Evolutionary conservation across 1,140 invertebrate species (phyloP), one percentile per base, ranked within the genome.

Genomic region (Hydropsyche tenuis): DNA sequence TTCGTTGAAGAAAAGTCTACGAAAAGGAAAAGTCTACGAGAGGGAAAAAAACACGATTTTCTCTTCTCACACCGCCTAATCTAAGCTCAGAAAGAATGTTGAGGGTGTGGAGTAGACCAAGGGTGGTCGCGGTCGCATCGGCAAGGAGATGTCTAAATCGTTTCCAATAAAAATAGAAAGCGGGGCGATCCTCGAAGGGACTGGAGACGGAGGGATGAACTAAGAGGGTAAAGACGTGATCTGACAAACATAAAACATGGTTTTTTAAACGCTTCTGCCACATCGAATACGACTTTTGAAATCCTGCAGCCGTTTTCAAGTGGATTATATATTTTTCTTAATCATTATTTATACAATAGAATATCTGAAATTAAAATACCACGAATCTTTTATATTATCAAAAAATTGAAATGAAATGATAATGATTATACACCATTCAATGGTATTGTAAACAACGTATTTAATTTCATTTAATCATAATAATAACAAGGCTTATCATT

Each of bases 91-190:
- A 45, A 37, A 16, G 60, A 45, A 25, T 62, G 64, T 18, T 37
- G 48, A 68, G 9, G 64, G 22, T 25, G 37, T 16, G 51, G 56
- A 23, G 51, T 37, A 30, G 20, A 60, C 23, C 16, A 20, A 42
- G 42, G 30, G 30, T 37, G 30, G 30, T 37, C 30, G 30, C 23
- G n/a, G 53, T 43, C 14, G 60, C 18, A 72, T 63, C 69, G 60
- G 60, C 27, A 42, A 62, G 45, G 18, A 77, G 73, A 77, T 73
- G 76, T 77, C 76, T 77, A 77, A 77, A 77, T 77, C 76, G 76
- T 77, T 77, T 68, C 76, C 76, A 77, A 77, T 77, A 77, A 77
- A 77, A 77, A 74, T 75, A 77, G 76, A 74, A 62, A 69, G 68
- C 72, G 70, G 64, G 20, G 42, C 20, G 20, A 72, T 53, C 25